Evolutionary conservation across 2,113 vertebrate genomes (phyloP), one percentile per base, ranked within the genome.

Genomic region (Apaloderma vittatum): DNA sequence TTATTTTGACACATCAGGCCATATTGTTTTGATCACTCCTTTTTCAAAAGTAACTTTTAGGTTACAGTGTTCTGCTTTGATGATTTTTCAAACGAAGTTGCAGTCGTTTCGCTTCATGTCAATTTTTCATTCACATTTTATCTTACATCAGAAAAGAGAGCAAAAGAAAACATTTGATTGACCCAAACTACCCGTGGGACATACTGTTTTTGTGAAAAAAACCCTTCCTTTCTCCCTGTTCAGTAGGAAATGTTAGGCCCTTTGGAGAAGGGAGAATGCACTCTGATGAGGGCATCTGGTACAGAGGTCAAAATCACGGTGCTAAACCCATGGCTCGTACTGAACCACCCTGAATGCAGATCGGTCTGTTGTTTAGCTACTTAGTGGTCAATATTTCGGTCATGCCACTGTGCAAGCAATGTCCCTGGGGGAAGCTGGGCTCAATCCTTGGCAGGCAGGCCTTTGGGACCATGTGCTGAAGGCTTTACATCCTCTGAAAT

Each of bases 31-130:
- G 93, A 96, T 96, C 59, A 17, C 27, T 92, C 75, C 26, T 59
- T 86, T 91, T 89, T 96, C 80, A 75, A 89, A 96, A 93, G 86
- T 67, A 86, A 67, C 93, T 95, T 88, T 88, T 71, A 94, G 89
- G 91, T 92, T 94, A 77, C 88, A 77, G 48, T 84, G 95, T 88
- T 91, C 79, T 63, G 59, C 95, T 97, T 96, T 95, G 93, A 96
- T 95, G 93, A 74, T 88, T 93, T 94, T 96, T 97, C 93, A 94
- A 94, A 88, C 5, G 8, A 88, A 80, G 55, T 83, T 80, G 61
- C 91, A 74, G 72, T 81, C 49, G 34, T 88, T 95, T 86, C 81
- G 49, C 70, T 96, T 93, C 46, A 8, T 81, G 76, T 89, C 23
- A 18, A 59, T 81, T 92, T 96, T 94, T 91, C 55, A 77, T 89